Base-by-base conservation (phyloP, 2,113 vertebrate genomes). In the Eulemur rufifrons region DNA sequence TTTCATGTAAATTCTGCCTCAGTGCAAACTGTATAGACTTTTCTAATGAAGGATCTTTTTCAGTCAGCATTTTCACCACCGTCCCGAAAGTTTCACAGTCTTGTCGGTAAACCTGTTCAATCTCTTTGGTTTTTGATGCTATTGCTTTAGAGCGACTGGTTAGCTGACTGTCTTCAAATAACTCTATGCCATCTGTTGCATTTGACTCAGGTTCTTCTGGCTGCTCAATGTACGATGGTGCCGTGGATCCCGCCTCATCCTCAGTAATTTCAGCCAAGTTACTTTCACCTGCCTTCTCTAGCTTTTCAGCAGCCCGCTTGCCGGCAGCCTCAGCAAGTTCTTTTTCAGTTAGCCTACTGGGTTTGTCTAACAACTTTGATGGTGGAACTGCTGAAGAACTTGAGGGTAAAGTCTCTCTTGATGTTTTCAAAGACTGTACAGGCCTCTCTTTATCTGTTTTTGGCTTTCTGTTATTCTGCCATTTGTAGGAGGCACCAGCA, bases 1-100 rank as follows among this genome's bases (percentile, higher is more conserved):
- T 99, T 98, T 99, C 99, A 56, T 98, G 97, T 96, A 99, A 98
- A 97, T 99, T 99, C 96, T 99, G 98, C 86, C 99, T 98, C 96
- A 99, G 97, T 18, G 99, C 98, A 91, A 98, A 98, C 96, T 99
- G 99, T 93, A 99, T 98, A 92, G 99, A 97, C 84, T 98, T 99
- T 96, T 99, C 99, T 98, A 99, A 98, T 0, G 98, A 98, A 7
- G 99, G 99, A 81, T 99, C 99, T 98, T 99, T 99, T 86, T 98
- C 98, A 94, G 99, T 99, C 78, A 99, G 98, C 99, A 99, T 99
- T 98, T 99, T 99, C 98, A 99, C 99, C 96, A 99, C 99, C 95
- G 99, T 99, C 95, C 99, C 99, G 50, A 99, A 99, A 42, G 99
- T 99, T 98, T 99, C 99, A 97, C 99, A 99, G 98, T 99, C 99